These are phyloP conservation scores for Muscicapa adusta DNA, from an alignment of 2,113 vertebrate species.

Conservation along the genomic window DNA sequence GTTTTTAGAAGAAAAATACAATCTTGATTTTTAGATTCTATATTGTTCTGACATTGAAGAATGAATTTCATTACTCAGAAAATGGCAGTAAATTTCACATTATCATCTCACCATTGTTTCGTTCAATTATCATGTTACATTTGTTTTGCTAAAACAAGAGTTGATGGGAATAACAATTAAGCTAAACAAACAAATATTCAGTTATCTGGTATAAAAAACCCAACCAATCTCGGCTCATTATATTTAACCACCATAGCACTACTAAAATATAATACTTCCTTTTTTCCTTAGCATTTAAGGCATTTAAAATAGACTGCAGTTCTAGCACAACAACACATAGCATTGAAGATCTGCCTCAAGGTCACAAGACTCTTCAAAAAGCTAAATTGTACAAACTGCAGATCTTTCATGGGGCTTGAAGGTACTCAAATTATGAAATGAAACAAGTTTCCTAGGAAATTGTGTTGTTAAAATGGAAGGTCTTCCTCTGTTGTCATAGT, in stretches of 20 bases:
- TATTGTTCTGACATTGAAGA: neutral
- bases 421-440: neutral
- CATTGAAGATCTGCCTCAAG: neutral
- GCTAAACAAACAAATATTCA: neutral
- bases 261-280: neutral
- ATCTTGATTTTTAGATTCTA: neutral
- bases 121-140: neutral
- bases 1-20: neutral
- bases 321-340: neutral
- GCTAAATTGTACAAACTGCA: neutral
- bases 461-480: neutral
- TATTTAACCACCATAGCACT: neutral
- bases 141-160: neutral
- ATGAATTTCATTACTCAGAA: neutral
- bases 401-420: neutral
- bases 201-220: neutral
- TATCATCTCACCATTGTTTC: neutral
- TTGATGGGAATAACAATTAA: neutral
- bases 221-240: rapidly evolving
- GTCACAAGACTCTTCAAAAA: neutral
- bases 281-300: neutral
- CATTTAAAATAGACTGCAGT: neutral
- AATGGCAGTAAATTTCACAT: neutral
- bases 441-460: neutral
- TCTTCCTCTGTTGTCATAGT: neutral